These are phyloP conservation scores for Nicator chloris DNA, from an alignment of 2,113 vertebrate genomes.

Conservation along the genomic window DNA sequence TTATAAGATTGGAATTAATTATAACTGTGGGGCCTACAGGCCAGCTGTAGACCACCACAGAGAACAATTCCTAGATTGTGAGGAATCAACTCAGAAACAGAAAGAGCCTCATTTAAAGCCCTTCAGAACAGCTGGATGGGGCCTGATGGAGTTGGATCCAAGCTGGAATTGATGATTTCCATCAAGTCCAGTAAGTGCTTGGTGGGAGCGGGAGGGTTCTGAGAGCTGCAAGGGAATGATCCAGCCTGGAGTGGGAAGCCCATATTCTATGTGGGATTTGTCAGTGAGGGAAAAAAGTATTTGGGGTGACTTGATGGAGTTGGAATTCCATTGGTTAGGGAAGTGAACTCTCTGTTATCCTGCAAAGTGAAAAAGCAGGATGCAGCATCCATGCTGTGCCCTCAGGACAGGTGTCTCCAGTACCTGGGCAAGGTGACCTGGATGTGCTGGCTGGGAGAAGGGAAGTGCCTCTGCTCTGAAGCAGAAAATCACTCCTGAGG, in stretches of 20 bases:
- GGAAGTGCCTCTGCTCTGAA: background rate
- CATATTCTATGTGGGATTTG: rapidly evolving
- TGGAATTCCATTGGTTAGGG: rapidly evolving
- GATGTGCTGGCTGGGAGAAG: background rate
- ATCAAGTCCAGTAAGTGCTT: background rate
- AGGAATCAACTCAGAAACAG: conserved; percentile 19
- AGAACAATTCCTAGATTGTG: conserved; percentile 65
- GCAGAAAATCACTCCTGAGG: background rate
- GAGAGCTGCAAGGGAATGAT: background rate
- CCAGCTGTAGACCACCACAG: too few species aligned
- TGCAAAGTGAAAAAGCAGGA: background rate
- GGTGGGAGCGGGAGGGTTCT: background rate
- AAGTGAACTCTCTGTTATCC: background rate
- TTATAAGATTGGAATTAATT: too few species aligned
- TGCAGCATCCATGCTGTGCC: background rate
- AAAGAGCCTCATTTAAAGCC: conserved; percentile 49
- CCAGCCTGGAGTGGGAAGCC: background rate
- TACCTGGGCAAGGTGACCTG: background rate
- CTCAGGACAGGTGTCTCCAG: background rate
- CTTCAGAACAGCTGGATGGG: conserved; percentile 45
- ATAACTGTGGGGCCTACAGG: too few species aligned
- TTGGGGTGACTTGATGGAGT: too few species aligned
- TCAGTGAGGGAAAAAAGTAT: background rate
- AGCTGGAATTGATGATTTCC: conserved; percentile 2
- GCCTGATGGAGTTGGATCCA: background rate